Base-by-base conservation (phyloP, 2,113 vertebrate species). In the Tetraodon nigroviridis region DNA sequence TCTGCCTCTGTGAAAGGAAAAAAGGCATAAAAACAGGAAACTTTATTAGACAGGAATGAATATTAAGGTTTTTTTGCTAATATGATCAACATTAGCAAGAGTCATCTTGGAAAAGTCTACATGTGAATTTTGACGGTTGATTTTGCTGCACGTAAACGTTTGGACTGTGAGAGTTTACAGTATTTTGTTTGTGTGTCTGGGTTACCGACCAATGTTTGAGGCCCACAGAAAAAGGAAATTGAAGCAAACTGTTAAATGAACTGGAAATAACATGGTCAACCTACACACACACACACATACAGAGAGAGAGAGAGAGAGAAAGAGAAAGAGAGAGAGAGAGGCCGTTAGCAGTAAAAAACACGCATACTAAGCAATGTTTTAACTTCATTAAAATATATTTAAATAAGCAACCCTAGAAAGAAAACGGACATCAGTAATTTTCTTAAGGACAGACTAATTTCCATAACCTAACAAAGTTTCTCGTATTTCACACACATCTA, bases 131-230 rank as follows among this genome's bases (percentile, higher is more conserved):
- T 24, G 24, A 24, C 24, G 3, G 3, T 24, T 24, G 24, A 24
- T 24, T 24, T 24, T 24, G 24, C 24, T 24, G 24, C 24, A 24
- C 24, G 5, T 24, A 3, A 24, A 24, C 24, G 5, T 24, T 24
- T 24, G 3, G 24, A 24, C 24, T 37, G 19, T 2, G 16, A 19
- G 21, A 27, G 3, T 24, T 24, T 5, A 5, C 2, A 27, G 24
- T 20, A 16, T 19, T 27, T 2, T 15, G 44, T 15, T 20, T n/a
- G 8, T 42, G 51, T 55, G 55, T 60, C 11, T 18, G 42, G 22
- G 5, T 10, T 49, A 84, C 74, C 0, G 37, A 87, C 85, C 76
- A 19, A 20, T 57, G 32, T 53, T 48, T 22, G 27, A 69, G 2
- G 32, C 42, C 48, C 22, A 48, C 19, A 70, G 22, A 32, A 73